These are phyloP conservation scores for Vulpes lagopus DNA, from an alignment of 2,113 vertebrate genomes.

Conservation along the genomic window DNA sequence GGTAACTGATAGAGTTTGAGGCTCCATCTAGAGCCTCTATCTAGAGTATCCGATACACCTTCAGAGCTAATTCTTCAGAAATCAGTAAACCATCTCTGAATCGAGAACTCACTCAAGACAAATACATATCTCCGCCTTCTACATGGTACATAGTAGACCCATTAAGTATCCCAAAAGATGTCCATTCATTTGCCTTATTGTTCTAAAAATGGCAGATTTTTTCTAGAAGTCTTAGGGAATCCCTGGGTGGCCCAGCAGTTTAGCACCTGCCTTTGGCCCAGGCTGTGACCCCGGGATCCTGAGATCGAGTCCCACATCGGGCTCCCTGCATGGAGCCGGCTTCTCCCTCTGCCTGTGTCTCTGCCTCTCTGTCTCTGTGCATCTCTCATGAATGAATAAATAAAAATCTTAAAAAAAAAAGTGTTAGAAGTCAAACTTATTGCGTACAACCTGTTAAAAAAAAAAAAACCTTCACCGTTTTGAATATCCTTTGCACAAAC, in stretches of 20 bases:
- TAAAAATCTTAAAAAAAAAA: no score
- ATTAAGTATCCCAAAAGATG: not conserved
- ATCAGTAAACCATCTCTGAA: not conserved
- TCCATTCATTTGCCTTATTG: not conserved
- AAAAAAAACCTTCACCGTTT: not conserved
- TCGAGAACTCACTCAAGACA: constrained; percentile 36
- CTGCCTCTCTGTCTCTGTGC: no score
- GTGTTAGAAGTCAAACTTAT: not conserved
- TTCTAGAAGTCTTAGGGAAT: not conserved
- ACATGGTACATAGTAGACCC: not conserved
- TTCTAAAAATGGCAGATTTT: constrained; percentile 2
- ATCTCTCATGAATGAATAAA: no score
- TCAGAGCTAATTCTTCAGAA: not conserved
- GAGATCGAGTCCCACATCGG: no score
- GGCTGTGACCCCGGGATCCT: no score
- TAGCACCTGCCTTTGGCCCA: no score
- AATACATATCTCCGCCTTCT: not conserved
- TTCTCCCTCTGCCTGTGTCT: no score
- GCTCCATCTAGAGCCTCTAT: not conserved
- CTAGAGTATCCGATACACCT: not conserved
- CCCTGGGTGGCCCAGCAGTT: no score
- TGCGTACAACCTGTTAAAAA: not conserved
- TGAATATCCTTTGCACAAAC: not conserved
- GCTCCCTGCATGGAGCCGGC: no score
- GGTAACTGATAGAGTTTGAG: not conserved